A percentile compares a stretch with the other conserved stretches of the same genome.
These are phyloP conservation scores for Limnodromus scolopaceus DNA, from an alignment of 2,797 vertebrate species.

Conservation along the genomic window DNA sequence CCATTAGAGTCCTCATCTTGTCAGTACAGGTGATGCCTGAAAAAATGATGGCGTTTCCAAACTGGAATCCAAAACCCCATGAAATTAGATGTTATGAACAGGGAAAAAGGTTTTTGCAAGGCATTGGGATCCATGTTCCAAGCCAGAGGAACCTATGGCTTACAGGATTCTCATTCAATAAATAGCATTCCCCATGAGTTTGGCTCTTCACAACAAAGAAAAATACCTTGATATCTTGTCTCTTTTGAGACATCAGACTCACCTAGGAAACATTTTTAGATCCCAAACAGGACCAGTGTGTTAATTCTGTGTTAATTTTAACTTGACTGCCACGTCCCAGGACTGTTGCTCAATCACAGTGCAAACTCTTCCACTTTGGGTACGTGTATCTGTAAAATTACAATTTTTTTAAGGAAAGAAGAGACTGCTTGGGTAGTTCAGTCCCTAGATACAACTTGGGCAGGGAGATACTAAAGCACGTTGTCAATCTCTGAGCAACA, in stretches of 20 bases:
- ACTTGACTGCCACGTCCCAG: fast-evolving
- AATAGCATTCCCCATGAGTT: not conserved
- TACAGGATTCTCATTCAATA: not conserved
- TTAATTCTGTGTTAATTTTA: too few relatives aligned
- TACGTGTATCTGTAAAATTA: fast-evolving
- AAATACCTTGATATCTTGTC: not conserved
- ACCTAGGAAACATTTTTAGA: not conserved
- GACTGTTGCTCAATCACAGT: fast-evolving
- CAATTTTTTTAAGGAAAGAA: not conserved
- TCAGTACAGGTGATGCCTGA: not conserved
- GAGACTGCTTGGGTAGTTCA: not conserved
- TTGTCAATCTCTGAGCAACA: fast-evolving
- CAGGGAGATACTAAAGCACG: not conserved
- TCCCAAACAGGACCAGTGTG: fast-evolving
- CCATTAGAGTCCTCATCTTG: not conserved
- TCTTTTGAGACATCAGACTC: not conserved
- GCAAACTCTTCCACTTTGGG: not conserved
- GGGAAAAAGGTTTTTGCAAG: fast-evolving
- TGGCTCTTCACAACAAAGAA: not conserved
- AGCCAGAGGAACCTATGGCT: not conserved
- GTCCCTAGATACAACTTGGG: not conserved
- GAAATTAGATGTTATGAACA: too few relatives aligned
- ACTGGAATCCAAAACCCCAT: not conserved
- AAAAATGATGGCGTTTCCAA: not conserved
- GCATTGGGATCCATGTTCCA: not conserved